Evolutionary conservation across 2,888 invertebrate species (phyloP).

Genomic region (Hirtodrosophila cameraria): DNA sequence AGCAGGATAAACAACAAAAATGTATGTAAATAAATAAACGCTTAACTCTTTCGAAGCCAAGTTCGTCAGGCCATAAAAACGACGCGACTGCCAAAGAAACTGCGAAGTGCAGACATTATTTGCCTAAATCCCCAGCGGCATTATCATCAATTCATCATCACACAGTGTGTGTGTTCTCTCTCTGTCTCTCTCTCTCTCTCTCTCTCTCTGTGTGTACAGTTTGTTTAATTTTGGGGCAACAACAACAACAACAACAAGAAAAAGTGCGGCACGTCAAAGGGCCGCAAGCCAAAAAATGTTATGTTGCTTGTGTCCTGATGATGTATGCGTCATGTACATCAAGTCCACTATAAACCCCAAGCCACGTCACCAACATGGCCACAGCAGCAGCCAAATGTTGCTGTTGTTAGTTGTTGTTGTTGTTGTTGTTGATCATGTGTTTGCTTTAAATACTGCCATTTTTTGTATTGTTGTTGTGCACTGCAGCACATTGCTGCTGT

Average conservation of each 20-base stretch:
- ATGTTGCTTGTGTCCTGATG: slow-evolving; percentile 18
- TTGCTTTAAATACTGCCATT: slow-evolving; percentile 48
- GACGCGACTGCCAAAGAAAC: neutral
- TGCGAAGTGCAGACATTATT: slow-evolving; percentile 43
- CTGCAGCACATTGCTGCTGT: slow-evolving; percentile 40
- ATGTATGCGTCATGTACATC: slow-evolving; percentile 47
- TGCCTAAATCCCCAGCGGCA: slow-evolving; percentile 63
- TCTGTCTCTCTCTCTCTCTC: neutral
- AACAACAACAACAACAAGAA: too few relatives aligned
- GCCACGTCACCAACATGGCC: slow-evolving; percentile 49
- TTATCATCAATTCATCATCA: slow-evolving; percentile 80
- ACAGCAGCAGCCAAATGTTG: slow-evolving; percentile 44
- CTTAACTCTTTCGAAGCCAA: slow-evolving; percentile 72
- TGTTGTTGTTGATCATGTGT: slow-evolving; percentile 32
- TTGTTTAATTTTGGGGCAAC: slow-evolving; percentile 68
- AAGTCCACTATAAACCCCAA: slow-evolving; percentile 33
- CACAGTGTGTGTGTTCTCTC: slow-evolving; percentile 28
- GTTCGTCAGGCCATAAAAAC: slow-evolving; percentile 46
- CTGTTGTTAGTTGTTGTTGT: slow-evolving; percentile 20
- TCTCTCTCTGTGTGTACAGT: slow-evolving; percentile 36
- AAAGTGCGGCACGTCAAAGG: slow-evolving; percentile 46
- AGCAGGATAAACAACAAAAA: slow-evolving; percentile 39
- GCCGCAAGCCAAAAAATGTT: slow-evolving; percentile 45
- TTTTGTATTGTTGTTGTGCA: slow-evolving; percentile 22
- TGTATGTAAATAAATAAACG: slow-evolving; percentile 76